phyloP scores from a whole-genome alignment of 1,140 invertebrate species.

The Ceratina calcarata region DNA sequence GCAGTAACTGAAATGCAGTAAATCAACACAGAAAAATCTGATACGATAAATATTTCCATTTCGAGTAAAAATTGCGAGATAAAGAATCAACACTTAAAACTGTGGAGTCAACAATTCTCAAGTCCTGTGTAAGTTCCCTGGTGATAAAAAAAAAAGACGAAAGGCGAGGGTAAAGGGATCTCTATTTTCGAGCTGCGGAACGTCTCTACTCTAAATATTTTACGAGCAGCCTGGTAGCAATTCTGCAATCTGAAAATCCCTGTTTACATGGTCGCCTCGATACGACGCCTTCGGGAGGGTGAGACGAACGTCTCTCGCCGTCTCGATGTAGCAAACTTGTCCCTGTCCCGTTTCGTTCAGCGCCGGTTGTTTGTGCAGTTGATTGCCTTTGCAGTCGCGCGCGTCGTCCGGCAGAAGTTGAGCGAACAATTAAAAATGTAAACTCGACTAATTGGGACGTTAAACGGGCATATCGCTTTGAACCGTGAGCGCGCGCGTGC shows the following conservation, averaged over 20 bases:
- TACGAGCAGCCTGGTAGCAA: neutral
- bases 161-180: neutral
- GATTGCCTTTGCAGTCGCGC: conserved; percentile 47
- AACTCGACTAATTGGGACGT: conserved; percentile 59
- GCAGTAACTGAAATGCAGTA: too few species aligned
- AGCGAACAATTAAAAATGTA: conserved; percentile 66
- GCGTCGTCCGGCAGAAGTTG: conserved; percentile 46
- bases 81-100: too few species aligned
- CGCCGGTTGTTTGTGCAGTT: conserved; percentile 57
- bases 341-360: conserved; percentile 48
- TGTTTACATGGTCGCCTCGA: conserved; percentile 19
- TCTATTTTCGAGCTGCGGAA: neutral
- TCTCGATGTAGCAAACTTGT: conserved; percentile 18
- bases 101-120: too few species aligned
- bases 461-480: conserved; percentile 56
- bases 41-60: too few species aligned
- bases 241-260: neutral
- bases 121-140: too few species aligned
- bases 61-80: too few species aligned
- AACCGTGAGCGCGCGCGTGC: neutral
- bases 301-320: neutral
- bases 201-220: neutral
- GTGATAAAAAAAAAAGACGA: neutral
- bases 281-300: neutral
- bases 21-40: too few species aligned